phyloP scores from a whole-genome alignment of 2,797 vertebrate genomes.

The Lepus oiostolus region DNA sequence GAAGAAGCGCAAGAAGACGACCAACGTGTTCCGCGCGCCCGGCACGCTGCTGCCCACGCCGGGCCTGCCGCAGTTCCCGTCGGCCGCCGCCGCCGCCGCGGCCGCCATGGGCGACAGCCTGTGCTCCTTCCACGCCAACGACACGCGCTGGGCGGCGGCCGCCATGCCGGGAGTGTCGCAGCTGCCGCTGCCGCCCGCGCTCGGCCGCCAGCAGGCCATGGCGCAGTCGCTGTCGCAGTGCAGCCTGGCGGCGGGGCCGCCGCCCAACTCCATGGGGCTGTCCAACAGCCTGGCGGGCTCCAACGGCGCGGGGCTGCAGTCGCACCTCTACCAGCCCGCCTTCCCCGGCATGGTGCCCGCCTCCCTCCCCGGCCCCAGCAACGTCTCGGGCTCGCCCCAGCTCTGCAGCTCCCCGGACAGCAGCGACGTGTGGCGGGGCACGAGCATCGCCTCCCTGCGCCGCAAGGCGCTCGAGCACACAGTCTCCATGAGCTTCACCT shows the following conservation, averaged over 20 bases:
- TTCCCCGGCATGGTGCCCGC: conserved; percentile 98
- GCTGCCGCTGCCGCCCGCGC: conserved; percentile 95
- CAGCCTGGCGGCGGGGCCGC: conserved; percentile 95
- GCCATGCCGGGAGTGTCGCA: conserved; percentile 97
- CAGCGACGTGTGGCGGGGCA: conserved; percentile 99
- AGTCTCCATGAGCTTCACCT: conserved; percentile 99
- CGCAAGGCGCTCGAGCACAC: conserved; percentile 99
- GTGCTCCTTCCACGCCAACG: conserved; percentile 98
- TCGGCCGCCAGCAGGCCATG: conserved; percentile 96
- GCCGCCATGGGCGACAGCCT: conserved; percentile 98
- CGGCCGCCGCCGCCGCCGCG: conserved; percentile 93
- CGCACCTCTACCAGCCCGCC: conserved; percentile 98
- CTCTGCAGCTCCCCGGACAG: conserved; percentile 99
- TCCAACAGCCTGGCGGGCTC: conserved; percentile 95
- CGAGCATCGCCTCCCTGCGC: conserved; percentile 98
- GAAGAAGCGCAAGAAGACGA: conserved; percentile 99
- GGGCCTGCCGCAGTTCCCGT: conserved; percentile 95
- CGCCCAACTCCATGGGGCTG: conserved; percentile 97
- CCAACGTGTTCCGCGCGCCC: conserved; percentile 97
- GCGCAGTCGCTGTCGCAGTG: conserved; percentile 98
- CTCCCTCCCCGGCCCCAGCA: conserved; percentile 96
- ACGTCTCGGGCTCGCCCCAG: conserved; percentile 97
- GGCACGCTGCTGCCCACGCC: conserved; percentile 96
- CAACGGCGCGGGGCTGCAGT: conserved; percentile 97
- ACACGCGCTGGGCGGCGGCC: conserved; percentile 96